Base-by-base conservation (phyloP, 2,888 invertebrate species). In the Yponomeuta malinellus region DNA sequence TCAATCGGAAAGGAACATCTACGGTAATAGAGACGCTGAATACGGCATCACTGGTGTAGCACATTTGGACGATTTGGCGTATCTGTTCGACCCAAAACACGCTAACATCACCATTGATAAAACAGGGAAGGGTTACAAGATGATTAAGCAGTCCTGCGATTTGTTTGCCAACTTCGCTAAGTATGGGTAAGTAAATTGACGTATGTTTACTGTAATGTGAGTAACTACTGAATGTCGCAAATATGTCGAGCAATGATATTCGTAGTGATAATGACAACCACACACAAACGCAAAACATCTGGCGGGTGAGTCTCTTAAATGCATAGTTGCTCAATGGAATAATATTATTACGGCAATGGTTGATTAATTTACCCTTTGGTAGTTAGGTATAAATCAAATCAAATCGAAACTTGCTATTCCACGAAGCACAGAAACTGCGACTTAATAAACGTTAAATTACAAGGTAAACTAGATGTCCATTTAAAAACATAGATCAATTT, bases 101-200 rank as follows among this genome's bases (percentile, higher is more conserved):
- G 71, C 67, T 10, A 71, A 72, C 3, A 63, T 70, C 1, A 59
- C 12, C 2, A 10, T 74, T 43, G 72, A 75, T 48, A 75, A 73
- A 43, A 68, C 72, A 12, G 67, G 69, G 8, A 71, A 73, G 37
- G 70, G 70, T 5, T 75, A 74, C 73, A 69, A 71, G 37, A 73
- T 77, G 72, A 72, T 76, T 12, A 66, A 73, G 10, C 72, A 72
- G 23, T 70, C 66, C 10, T 73, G 75, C n/a, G 68, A 68, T 9
- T 33, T 77, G 10, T 77, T 74, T 68, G 74, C 76, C 4, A 76
- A 77, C 70, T 77, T 77, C 69, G 74, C 76, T 10, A 77, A 76
- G 73, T 74, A 64, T 65, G 77, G 77, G 76, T 76, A 71, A 74
- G 75, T 72, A 15, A 59, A 43, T 43, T 43, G 0, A 43, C 6